Conservation (phyloP, 1,140 invertebrate species). For the Apis cerana region DNA sequence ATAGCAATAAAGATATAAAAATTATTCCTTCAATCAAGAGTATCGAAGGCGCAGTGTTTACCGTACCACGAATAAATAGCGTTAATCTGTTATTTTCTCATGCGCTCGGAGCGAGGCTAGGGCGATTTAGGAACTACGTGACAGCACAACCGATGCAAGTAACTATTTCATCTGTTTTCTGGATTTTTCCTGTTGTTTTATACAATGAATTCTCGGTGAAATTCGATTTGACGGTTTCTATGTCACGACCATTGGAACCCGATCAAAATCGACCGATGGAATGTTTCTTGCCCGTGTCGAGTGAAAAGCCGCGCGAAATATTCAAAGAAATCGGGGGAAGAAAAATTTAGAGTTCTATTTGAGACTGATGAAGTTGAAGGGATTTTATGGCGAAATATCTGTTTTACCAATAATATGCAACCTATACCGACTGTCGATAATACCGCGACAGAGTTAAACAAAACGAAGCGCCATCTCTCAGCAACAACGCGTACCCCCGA, state of each 20-base stretch:
- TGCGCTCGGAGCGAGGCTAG: slow-evolving; percentile 79
- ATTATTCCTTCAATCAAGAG: slow-evolving; percentile 37
- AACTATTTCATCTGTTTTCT: slow-evolving; percentile 75
- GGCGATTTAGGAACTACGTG: slow-evolving; percentile 81
- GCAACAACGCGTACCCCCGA: slow-evolving; percentile 3
- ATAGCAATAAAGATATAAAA: slow-evolving; percentile 32
- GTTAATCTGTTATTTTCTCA: slow-evolving; percentile 49
- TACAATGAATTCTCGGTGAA: slow-evolving; percentile 56
- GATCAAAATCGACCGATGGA: slow-evolving; percentile 16
- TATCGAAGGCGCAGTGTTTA: slow-evolving; percentile 42
- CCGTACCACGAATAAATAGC: slow-evolving; percentile 58
- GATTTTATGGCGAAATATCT: slow-evolving; percentile 4
- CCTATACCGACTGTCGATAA: slow-evolving; percentile 15
- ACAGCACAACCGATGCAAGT: slow-evolving; percentile 82
- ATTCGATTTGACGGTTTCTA: slow-evolving; percentile 59
- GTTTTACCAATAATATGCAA: background rate
- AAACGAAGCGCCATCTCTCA: slow-evolving; percentile 53
- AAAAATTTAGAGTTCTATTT: background rate
- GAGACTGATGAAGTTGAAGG: background rate
- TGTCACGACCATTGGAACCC: slow-evolving; percentile 38
- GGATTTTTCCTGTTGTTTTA: slow-evolving; percentile 59
- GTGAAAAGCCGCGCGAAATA: slow-evolving; percentile 20
- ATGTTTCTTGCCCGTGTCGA: slow-evolving; percentile 33
- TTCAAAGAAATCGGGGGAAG: background rate
- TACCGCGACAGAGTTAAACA: background rate